Evolutionary conservation across 1,140 invertebrate genomes (phyloP).

Genomic region (Thaumetopoea pityocampa): DNA sequence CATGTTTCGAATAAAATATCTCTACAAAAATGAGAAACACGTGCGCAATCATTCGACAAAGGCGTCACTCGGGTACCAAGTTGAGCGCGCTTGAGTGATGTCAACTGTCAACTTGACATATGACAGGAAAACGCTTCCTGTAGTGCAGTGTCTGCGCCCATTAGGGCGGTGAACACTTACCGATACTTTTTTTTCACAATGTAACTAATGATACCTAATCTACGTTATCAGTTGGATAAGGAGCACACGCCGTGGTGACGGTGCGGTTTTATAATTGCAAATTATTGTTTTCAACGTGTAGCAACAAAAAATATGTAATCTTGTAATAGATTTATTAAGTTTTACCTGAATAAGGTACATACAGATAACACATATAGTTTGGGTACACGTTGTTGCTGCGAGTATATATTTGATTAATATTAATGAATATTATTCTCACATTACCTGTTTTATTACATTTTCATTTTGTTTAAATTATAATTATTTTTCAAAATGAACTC

Average conservation of each 20-base stretch:
- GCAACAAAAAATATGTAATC: too few species aligned
- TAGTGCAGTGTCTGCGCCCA: conserved; percentile 39
- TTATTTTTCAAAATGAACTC: too few species aligned
- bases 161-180: conserved; percentile 37
- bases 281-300: too few species aligned
- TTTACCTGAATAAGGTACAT: too few species aligned
- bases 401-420: too few species aligned
- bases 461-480: too few species aligned
- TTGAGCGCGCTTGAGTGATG: conserved; percentile 58
- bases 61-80: conserved; percentile 34
- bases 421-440: too few species aligned
- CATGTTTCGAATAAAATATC: neutral
- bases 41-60: conserved; percentile 17
- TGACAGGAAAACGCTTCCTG: conserved; percentile 57
- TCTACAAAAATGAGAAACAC: neutral
- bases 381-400: too few species aligned
- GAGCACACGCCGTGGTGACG: conserved; percentile 16
- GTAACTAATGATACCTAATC: conserved; percentile 52
- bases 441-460: too few species aligned
- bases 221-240: conserved; percentile 19
- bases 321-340: too few species aligned
- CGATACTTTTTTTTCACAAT: conserved; percentile 50
- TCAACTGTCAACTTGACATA: conserved; percentile 70
- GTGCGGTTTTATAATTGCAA: too few species aligned
- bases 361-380: too few species aligned